Conservation (phyloP, 2,888 invertebrate species). For the Syrista parreyssii region DNA sequence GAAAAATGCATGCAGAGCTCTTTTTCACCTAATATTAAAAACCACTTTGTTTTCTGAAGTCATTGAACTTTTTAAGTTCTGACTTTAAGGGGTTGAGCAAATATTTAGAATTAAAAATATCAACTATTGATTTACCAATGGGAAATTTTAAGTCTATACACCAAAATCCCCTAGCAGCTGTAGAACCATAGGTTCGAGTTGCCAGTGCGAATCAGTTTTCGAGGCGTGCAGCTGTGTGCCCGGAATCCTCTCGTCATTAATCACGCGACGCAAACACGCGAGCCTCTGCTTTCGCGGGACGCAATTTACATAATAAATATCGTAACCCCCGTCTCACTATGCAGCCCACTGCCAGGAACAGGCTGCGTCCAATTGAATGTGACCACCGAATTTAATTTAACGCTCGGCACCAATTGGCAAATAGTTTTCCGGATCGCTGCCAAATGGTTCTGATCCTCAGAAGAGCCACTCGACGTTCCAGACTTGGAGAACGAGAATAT, state of each 20-base stretch:
- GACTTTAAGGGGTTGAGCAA: not conserved
- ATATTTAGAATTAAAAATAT: not conserved
- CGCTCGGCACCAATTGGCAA: conserved; percentile 41
- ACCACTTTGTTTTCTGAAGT: not conserved
- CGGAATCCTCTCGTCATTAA: not conserved
- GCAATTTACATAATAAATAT: not conserved
- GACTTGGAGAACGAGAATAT: not conserved
- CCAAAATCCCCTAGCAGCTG: not conserved
- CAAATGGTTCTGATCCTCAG: conserved; percentile 34
- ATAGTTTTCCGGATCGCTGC: conserved; percentile 35
- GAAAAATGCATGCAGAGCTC: not conserved
- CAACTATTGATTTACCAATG: not conserved
- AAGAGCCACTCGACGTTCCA: not conserved
- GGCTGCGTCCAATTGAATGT: not conserved
- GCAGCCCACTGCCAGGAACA: not conserved
- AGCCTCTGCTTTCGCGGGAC: not conserved
- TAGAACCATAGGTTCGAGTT: not conserved
- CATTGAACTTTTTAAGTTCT: not conserved
- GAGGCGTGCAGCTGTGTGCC: not conserved
- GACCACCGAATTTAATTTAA: not conserved
- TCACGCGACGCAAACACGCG: not conserved
- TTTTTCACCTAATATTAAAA: not conserved
- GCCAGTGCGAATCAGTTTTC: not conserved
- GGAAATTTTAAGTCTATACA: not conserved
- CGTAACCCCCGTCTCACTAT: not conserved